Conservation (phyloP, 1,140 invertebrate genomes). For the Monochamus saltuarius region DNA sequence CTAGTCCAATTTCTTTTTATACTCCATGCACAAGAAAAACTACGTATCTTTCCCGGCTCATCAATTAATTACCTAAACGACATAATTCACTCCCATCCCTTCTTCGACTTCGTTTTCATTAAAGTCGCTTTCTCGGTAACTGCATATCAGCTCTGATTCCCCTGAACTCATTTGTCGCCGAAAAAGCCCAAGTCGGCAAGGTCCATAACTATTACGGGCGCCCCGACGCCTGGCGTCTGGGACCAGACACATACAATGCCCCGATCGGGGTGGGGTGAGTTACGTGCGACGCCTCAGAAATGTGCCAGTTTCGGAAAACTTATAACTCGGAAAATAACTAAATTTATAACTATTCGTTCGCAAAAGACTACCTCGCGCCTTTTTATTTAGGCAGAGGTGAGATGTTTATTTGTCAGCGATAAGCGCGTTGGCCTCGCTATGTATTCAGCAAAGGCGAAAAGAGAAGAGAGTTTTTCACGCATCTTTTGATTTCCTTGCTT, state of each 20-base stretch:
- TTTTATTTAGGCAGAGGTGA: no score
- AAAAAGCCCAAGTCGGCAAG: constrained; percentile 2
- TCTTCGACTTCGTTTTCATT: no score
- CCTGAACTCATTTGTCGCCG: not conserved
- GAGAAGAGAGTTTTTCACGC: no score
- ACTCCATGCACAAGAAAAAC: no score
- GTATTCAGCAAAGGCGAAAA: no score
- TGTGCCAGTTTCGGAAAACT: constrained; percentile 12
- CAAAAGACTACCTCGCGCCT: not conserved
- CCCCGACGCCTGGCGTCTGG: not conserved
- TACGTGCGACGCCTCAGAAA: constrained; percentile 12
- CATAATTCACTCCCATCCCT: no score
- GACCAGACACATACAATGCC: constrained; percentile 1
- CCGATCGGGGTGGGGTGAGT: not conserved
- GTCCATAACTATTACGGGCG: not conserved
- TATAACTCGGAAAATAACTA: constrained; percentile 21
- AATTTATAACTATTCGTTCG: constrained; percentile 19
- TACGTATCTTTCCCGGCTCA: no score
- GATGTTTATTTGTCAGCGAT: no score
- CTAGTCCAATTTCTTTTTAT: no score
- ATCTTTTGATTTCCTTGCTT: no score
- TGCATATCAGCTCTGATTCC: not conserved
- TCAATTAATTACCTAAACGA: no score
- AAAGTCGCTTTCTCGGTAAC: not conserved
- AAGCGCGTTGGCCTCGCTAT: no score